phyloP scores from a whole-genome alignment of 2,888 invertebrate species.

The Tetanocera ferruginea region DNA sequence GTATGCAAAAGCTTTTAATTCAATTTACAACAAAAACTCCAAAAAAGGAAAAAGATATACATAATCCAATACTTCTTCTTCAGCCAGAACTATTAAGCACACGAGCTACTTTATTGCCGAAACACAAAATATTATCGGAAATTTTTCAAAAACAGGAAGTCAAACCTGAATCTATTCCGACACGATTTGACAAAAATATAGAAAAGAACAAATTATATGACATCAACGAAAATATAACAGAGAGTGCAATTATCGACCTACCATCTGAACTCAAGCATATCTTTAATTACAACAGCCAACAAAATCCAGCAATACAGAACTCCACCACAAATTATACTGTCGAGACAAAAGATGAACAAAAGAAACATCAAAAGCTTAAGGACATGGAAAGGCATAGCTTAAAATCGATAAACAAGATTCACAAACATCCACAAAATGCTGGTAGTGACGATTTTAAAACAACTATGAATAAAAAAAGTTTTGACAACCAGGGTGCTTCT shows the following conservation, averaged over 20 bases:
- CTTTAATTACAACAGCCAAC: too few species aligned
- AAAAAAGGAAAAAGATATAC: not conserved
- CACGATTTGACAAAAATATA: not conserved
- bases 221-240: too few species aligned
- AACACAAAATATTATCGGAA: not conserved
- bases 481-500: constrained; percentile 58
- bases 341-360: not conserved
- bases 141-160: not conserved
- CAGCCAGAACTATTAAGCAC: not conserved
- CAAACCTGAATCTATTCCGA: not conserved
- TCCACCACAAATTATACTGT: not conserved
- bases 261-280: too few species aligned
- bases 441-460: constrained; percentile 68
- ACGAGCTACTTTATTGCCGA: not conserved
- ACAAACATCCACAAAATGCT: constrained; percentile 44
- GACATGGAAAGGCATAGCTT: constrained; percentile 57
- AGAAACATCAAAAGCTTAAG: constrained; percentile 49
- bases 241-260: too few species aligned
- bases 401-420: constrained; percentile 35
- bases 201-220: not conserved
- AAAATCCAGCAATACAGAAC: not conserved
- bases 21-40: not conserved
- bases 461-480: constrained; percentile 66
- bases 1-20: too few species aligned
- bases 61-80: not conserved